Evolutionary conservation across 23 tunicate species (phyloP).

Genomic region (Trididemnum clinides): DNA sequence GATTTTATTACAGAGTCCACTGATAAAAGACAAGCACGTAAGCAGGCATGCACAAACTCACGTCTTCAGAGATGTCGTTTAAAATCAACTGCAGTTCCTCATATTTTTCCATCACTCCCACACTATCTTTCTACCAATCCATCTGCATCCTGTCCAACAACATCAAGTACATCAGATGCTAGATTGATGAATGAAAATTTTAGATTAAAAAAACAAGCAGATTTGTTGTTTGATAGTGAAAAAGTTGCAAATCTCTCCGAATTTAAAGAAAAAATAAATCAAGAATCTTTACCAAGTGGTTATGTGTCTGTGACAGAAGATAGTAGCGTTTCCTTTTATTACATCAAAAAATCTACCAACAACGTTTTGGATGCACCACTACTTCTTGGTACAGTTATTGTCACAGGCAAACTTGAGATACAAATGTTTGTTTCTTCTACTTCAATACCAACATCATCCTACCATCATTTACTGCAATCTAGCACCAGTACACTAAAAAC

Average conservation of each 20-base stretch:
- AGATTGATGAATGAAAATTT: not conserved
- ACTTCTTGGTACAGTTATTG: constrained; percentile 5
- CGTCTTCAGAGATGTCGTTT: not conserved
- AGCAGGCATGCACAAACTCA: not conserved
- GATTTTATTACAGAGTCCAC: not conserved
- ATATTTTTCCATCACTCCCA: not conserved
- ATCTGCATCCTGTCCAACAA: not conserved
- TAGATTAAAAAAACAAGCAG: not conserved
- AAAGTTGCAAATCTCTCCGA: not conserved
- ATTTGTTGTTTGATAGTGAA: not conserved
- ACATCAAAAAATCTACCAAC: not conserved
- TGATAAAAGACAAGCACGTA: not conserved
- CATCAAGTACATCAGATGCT: constrained; percentile 14
- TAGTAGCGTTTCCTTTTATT: not conserved
- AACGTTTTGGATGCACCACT: not conserved
- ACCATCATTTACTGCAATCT: no score
- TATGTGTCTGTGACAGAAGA: not conserved
- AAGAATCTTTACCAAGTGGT: not conserved
- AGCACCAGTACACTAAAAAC: no score
- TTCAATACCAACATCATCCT: not conserved
- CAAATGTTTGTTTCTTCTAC: not conserved
- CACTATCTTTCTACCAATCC: not conserved
- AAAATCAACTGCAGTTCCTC: constrained; percentile 17
- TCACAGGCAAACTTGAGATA: not conserved
- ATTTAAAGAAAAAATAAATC: not conserved